A percentile compares a stretch with the other conserved stretches of the same genome.
Conservation (phyloP, 2,888 invertebrate genomes). For the Caenorhabditis parvicauda region DNA sequence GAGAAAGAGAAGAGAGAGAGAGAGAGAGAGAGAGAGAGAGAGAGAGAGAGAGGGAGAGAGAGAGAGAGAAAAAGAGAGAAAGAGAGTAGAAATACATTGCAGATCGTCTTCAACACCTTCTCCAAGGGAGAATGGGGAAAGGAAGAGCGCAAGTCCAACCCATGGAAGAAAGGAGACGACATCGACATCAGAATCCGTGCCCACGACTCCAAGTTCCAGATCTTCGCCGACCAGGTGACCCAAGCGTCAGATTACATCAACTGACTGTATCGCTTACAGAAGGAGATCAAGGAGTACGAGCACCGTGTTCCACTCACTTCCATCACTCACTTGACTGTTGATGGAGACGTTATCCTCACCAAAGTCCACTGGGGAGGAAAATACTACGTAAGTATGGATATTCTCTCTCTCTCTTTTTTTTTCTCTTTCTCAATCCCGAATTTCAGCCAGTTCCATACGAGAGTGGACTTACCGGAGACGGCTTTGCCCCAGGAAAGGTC, state of each 20-base stretch:
- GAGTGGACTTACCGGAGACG: constrained; percentile 57
- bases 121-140: constrained; percentile 62
- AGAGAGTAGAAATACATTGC: neutral
- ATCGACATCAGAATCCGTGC: constrained; percentile 61
- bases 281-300: constrained; percentile 61
- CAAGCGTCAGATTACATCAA: neutral
- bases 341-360: constrained; percentile 57
- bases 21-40: neutral
- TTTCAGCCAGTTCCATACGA: constrained; percentile 60
- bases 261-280: constrained; percentile 32
- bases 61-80: neutral
- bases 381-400: constrained; percentile 52
- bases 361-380: constrained; percentile 62
- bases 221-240: constrained; percentile 50
- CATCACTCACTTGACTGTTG: constrained; percentile 61
- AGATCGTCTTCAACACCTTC: constrained; percentile 60
- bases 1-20: neutral
- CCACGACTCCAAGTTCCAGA: constrained; percentile 59
- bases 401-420: no score
- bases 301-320: constrained; percentile 57
- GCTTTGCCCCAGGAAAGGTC: constrained; percentile 58
- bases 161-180: constrained; percentile 60
- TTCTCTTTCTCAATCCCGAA: no score
- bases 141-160: constrained; percentile 62
- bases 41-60: no score